Conservation (phyloP, 92 coral and sea anemone species). For the Galaxea fascicularis region DNA sequence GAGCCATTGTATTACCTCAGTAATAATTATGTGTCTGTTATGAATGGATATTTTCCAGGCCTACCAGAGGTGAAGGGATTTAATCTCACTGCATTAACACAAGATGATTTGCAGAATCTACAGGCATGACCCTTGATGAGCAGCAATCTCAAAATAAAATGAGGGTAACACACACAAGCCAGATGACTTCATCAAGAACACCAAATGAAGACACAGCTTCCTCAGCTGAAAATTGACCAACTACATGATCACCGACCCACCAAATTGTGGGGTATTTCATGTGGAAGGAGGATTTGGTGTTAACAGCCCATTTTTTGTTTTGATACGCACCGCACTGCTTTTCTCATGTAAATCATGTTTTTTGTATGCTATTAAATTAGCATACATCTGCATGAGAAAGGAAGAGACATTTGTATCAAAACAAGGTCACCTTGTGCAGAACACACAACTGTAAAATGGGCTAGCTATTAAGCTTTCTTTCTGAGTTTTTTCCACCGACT, state of each 20-base stretch:
- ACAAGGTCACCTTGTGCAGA: too few relatives aligned
- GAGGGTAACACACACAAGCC: background rate
- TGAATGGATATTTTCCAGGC: conserved; percentile 53
- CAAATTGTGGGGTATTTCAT: background rate
- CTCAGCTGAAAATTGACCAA: background rate
- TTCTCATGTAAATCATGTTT: too few relatives aligned
- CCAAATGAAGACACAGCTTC: background rate
- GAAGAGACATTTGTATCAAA: too few relatives aligned
- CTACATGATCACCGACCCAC: background rate
- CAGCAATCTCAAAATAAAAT: background rate
- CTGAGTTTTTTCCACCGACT: too few relatives aligned
- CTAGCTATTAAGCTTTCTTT: too few relatives aligned
- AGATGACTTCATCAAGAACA: background rate
- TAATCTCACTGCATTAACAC: conserved; percentile 72
- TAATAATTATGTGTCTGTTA: background rate
- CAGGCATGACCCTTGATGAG: conserved; percentile 11
- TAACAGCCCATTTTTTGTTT: too few relatives aligned
- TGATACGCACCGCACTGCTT: too few relatives aligned
- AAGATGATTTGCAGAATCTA: conserved; percentile 71
- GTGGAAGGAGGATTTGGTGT: background rate
- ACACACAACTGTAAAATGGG: too few relatives aligned
- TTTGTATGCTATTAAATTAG: too few relatives aligned
- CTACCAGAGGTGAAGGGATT: conserved; percentile 85
- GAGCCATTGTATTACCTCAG: background rate
- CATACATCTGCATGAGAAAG: too few relatives aligned